Evolutionary conservation across 2,113 vertebrate species (phyloP).

Genomic region (Ptyas mucosa): DNA sequence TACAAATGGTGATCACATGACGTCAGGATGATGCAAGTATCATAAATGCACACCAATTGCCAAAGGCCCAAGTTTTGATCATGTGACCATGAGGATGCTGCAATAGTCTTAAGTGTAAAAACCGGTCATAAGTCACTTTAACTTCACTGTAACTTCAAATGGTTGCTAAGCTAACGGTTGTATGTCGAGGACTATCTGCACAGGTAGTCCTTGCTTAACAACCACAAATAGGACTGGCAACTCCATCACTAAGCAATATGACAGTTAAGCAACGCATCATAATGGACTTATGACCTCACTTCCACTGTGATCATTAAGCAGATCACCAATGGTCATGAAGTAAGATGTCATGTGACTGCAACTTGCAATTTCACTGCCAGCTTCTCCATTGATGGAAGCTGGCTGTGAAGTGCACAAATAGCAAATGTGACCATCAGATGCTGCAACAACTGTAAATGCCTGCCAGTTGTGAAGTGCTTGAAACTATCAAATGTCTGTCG

Average conservation of each 20-base stretch:
- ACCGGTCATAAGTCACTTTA: background rate
- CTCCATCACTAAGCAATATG: background rate
- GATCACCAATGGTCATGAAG: background rate
- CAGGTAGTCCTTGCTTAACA: background rate
- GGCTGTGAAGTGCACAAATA: background rate
- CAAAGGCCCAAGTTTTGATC: background rate
- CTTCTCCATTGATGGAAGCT: background rate
- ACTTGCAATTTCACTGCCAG: background rate
- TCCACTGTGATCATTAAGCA: background rate
- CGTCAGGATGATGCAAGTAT: background rate
- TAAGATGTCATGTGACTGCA: background rate
- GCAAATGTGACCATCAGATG: background rate
- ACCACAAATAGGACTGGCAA: background rate
- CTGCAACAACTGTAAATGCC: background rate
- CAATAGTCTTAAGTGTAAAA: background rate
- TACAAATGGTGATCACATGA: background rate
- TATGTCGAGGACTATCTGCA: background rate
- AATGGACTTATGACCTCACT: background rate
- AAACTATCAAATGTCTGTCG: background rate
- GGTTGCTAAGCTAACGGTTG: background rate
- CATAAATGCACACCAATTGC: no score
- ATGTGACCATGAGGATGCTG: background rate
- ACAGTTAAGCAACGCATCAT: background rate
- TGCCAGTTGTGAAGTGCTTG: background rate
- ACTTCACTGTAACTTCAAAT: background rate